Percentiles rank a stretch among this genome's conserved stretches.
Conservation (phyloP, 2,797 vertebrate genomes). For the Poecilia velifera region DNA sequence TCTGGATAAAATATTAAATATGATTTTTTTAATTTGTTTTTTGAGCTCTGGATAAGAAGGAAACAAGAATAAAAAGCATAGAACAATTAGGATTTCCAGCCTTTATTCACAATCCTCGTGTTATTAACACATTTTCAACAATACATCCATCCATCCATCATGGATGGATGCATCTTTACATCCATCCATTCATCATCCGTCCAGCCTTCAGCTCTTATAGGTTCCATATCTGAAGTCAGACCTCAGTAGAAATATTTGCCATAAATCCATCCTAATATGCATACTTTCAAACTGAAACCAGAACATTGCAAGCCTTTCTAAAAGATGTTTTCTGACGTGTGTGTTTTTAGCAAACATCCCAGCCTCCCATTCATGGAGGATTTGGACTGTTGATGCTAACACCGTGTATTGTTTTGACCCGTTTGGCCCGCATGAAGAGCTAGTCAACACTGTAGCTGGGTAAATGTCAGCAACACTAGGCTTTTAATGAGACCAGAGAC, state of each 20-base stretch:
- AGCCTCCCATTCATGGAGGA: slow-evolving; percentile 13
- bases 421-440: slow-evolving; percentile 57
- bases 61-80: neutral
- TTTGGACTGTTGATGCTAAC: slow-evolving; percentile 36
- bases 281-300: neutral
- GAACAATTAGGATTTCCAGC: neutral
- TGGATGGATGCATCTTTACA: neutral
- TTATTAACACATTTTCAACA: neutral
- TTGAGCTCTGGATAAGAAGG: neutral
- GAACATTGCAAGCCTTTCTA: neutral
- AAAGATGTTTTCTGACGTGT: slow-evolving; percentile 1
- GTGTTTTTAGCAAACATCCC: slow-evolving; percentile 6
- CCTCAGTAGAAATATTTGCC: neutral
- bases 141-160: neutral
- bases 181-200: neutral
- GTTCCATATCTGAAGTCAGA: neutral
- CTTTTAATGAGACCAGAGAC: slow-evolving; percentile 72
- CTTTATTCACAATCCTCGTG: neutral
- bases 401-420: slow-evolving; percentile 66
- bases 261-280: neutral
- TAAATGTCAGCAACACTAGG: slow-evolving; percentile 72
- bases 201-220: neutral
- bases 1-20: neutral
- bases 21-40: neutral
- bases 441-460: slow-evolving; percentile 61